Percentiles rank a stretch among this genome's conserved stretches.
These are phyloP conservation scores for Allolobophora icterica DNA, from an alignment of 2,888 invertebrate genomes.

Conservation along the genomic window DNA sequence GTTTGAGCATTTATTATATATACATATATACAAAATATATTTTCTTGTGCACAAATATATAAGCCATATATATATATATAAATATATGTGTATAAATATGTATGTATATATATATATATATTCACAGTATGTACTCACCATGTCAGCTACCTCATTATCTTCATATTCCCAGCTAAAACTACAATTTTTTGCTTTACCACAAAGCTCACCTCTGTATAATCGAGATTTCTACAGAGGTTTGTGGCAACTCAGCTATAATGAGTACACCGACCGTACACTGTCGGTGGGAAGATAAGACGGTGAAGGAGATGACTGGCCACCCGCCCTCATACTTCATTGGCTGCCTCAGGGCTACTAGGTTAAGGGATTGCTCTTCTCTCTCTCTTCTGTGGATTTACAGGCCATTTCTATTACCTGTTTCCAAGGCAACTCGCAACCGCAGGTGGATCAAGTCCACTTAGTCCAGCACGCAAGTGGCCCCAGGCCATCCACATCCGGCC, in stretches of 20 bases:
- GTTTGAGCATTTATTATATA: neutral
- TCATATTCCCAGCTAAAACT: neutral
- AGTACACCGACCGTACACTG: too few species aligned
- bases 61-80: neutral
- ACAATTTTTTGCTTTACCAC: neutral
- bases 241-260: too few species aligned
- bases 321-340: too few species aligned
- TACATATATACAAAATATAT: too few species aligned
- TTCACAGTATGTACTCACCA: neutral
- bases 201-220: neutral
- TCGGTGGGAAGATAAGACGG: too few species aligned
- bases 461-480: neutral
- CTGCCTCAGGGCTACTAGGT: too few species aligned
- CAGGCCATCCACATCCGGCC: neutral
- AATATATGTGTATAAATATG: neutral
- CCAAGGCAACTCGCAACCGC: neutral
- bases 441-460: neutral
- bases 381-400: slow-evolving; percentile 3
- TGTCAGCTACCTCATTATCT: neutral
- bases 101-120: too few species aligned
- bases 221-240: neutral
- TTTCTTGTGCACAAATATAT: neutral
- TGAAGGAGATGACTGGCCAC: too few species aligned
- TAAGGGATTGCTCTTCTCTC: too few species aligned
- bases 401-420: neutral